These are phyloP conservation scores for Vandiemenella viatica DNA, from an alignment of 2,888 invertebrate genomes.

Conservation along the genomic window DNA sequence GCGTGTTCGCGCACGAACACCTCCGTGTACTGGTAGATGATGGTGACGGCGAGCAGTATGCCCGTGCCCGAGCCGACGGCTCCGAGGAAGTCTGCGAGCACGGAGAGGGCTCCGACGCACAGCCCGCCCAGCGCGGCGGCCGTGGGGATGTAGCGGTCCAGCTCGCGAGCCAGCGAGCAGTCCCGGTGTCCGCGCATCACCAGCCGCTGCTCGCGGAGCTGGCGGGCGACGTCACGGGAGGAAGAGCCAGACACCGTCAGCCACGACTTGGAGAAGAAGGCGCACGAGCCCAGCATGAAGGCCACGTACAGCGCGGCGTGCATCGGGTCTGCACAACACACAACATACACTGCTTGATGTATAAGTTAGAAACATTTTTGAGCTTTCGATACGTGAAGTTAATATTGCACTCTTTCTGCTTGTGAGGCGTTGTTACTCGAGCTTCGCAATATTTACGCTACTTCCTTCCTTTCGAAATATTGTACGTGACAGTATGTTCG, in stretches of 20 bases:
- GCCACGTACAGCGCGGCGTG: slow-evolving; percentile 91
- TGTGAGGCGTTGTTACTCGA: too few species aligned
- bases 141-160: slow-evolving; percentile 98
- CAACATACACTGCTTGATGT: too few species aligned
- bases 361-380: too few species aligned
- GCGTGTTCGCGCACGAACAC: slow-evolving; percentile 99
- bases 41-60: slow-evolving; percentile 95
- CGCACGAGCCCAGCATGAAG: slow-evolving; percentile 99
- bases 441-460: too few species aligned
- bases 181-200: slow-evolving; percentile 99
- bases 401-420: too few species aligned
- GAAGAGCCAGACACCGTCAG: slow-evolving; percentile 98
- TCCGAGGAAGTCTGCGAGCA: slow-evolving; percentile 95
- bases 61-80: slow-evolving; percentile 98
- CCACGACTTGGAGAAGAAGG: slow-evolving; percentile 99
- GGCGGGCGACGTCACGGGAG: slow-evolving; percentile 98
- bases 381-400: too few species aligned
- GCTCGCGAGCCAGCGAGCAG: slow-evolving; percentile 97
- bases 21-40: slow-evolving; percentile 99
- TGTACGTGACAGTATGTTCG: too few species aligned
- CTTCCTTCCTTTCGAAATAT: too few species aligned
- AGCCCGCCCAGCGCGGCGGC: slow-evolving; percentile 98
- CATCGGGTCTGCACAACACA: slow-evolving; percentile 89
- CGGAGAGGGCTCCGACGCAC: slow-evolving; percentile 97
- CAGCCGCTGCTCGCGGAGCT: slow-evolving; percentile 99